Conservation (phyloP, 2,113 vertebrate species). For the Cromileptes altivelis region DNA sequence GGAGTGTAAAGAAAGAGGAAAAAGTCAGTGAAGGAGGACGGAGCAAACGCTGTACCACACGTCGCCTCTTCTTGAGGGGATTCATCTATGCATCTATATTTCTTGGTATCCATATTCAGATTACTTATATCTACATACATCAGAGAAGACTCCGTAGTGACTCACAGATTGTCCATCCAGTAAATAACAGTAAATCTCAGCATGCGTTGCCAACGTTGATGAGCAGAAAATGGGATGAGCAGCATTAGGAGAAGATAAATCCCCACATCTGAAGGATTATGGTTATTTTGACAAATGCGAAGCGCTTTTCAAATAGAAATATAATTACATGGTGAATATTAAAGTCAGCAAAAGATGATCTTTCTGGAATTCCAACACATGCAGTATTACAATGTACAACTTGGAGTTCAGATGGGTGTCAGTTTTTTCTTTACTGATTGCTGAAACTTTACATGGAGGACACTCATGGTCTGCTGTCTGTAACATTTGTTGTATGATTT, state of each 20-base stretch:
- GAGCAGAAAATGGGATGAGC: constrained; percentile 83
- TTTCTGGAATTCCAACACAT: constrained; percentile 57
- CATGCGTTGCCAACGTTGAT: constrained; percentile 73
- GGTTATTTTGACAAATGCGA: constrained; percentile 80
- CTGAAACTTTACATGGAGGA: constrained; percentile 2
- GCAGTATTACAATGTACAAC: constrained; percentile 45
- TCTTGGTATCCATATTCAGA: constrained; percentile 42
- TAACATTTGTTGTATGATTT: constrained; percentile 22
- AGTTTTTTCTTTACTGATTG: constrained; percentile 2
- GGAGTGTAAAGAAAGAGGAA: constrained; percentile 65
- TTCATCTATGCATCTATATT: constrained; percentile 44
- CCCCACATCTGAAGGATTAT: constrained; percentile 82
- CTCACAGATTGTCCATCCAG: constrained; percentile 69
- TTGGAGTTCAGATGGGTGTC: constrained; percentile 47
- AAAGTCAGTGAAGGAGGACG: constrained; percentile 46
- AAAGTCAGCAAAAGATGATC: constrained; percentile 75
- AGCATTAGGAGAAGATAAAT: constrained; percentile 82
- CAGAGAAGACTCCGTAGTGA: constrained; percentile 54
- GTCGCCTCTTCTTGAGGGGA: constrained; percentile 22
- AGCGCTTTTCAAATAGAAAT: constrained; percentile 80
- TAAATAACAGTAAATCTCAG: constrained; percentile 78
- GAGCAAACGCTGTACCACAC: constrained; percentile 38
- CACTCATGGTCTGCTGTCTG: constrained; percentile 14
- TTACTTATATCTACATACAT: constrained; percentile 65
- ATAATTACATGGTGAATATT: constrained; percentile 81